Conservation (phyloP, 2,113 vertebrate species). For the Leptobrachium ailaonicum region DNA sequence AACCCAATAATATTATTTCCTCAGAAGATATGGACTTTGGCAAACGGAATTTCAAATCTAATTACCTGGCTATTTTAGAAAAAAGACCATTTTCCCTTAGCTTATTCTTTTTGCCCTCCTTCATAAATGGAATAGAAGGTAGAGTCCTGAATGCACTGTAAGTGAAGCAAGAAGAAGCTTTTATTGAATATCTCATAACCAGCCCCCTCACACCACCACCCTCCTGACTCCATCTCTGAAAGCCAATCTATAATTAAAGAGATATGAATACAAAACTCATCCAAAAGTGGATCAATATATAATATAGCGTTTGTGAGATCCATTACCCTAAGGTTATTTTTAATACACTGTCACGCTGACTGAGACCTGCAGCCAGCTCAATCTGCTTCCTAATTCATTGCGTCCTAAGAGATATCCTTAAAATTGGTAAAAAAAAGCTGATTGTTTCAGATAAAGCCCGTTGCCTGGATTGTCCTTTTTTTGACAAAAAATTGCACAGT, state of each 20-base stretch:
- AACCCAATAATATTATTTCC: too few relatives aligned
- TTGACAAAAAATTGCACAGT: background rate
- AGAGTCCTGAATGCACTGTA: conserved; percentile 27
- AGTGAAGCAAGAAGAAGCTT: conserved; percentile 38
- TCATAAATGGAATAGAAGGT: background rate
- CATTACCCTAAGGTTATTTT: conserved; percentile 50
- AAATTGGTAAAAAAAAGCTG: conserved; percentile 33
- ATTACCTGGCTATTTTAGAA: too few relatives aligned
- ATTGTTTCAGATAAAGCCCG: conserved; percentile 35
- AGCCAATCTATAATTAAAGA: conserved; percentile 50
- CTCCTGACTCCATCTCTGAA: conserved; percentile 43
- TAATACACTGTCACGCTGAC: conserved; percentile 42
- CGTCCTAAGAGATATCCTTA: conserved; percentile 16
- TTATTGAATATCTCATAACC: conserved; percentile 47
- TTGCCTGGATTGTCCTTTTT: conserved; percentile 12
- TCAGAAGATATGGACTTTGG: too few relatives aligned
- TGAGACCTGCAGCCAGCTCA: conserved; percentile 30
- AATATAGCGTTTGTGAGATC: conserved; percentile 46
- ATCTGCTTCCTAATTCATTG: conserved; percentile 31
- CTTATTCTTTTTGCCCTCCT: background rate
- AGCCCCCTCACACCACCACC: conserved; percentile 25
- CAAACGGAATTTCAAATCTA: too few relatives aligned
- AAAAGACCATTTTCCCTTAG: too few relatives aligned
- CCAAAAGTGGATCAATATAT: conserved; percentile 47
- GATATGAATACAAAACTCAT: conserved; percentile 50